These are phyloP conservation scores for Vulpes ferrilata DNA, from an alignment of 2,113 vertebrate species.

Conservation along the genomic window DNA sequence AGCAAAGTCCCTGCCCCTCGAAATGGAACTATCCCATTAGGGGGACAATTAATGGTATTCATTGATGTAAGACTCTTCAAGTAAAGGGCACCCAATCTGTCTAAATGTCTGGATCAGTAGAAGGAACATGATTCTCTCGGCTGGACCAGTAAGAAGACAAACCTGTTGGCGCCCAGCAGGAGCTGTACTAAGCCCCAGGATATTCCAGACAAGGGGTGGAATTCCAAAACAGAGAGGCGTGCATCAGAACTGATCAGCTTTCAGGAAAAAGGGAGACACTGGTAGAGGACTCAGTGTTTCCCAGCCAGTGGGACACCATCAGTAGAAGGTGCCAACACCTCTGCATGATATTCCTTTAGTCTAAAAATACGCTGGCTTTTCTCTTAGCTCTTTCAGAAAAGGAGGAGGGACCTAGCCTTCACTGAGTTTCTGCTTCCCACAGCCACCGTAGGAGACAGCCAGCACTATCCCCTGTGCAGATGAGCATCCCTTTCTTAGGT, in stretches of 20 bases:
- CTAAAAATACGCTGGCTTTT: background rate
- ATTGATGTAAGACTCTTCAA: constrained; percentile 28
- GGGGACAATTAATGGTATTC: background rate
- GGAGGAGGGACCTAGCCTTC: background rate
- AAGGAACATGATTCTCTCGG: background rate
- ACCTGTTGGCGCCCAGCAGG: background rate
- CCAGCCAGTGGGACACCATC: background rate
- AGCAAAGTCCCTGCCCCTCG: background rate
- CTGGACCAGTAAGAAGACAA: background rate
- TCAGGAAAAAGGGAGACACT: background rate
- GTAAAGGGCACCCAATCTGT: background rate
- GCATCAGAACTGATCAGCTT: background rate
- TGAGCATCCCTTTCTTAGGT: accelerated
- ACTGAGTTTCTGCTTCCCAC: background rate
- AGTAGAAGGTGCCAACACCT: background rate
- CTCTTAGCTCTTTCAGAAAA: background rate
- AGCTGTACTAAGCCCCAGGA: background rate
- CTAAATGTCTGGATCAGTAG: background rate
- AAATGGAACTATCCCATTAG: background rate
- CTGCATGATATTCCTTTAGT: too few species aligned
- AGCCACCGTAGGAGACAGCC: background rate
- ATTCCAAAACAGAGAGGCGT: constrained; percentile 46
- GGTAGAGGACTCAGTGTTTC: background rate
- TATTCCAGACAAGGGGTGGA: constrained; percentile 44
- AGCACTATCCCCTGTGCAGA: background rate